These are phyloP conservation scores for Scolopax mira DNA, from an alignment of 2,113 vertebrate species.

Conservation along the genomic window DNA sequence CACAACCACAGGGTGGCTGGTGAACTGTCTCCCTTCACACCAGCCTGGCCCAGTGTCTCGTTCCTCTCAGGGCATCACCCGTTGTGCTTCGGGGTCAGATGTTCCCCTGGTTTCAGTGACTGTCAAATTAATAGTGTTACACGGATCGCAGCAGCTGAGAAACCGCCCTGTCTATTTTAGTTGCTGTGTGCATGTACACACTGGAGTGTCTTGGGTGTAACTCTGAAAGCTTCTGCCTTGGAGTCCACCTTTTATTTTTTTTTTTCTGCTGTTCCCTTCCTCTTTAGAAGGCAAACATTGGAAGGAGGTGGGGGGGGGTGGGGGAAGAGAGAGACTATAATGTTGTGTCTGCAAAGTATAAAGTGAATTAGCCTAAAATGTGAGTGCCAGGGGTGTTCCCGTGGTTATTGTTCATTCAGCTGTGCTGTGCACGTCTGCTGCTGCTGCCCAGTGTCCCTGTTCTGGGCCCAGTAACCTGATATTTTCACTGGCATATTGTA, in stretches of 20 bases:
- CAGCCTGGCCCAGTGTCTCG: neutral
- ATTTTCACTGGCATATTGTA: accelerated
- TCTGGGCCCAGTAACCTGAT: accelerated
- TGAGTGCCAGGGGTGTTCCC: neutral
- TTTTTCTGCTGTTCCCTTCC: neutral
- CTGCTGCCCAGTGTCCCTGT: neutral
- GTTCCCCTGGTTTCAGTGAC: neutral
- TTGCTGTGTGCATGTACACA: neutral
- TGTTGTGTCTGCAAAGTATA: neutral
- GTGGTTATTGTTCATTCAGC: neutral
- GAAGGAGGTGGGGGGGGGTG: neutral
- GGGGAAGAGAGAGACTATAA: neutral
- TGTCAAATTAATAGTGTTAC: neutral
- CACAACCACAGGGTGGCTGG: neutral
- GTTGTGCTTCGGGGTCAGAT: neutral
- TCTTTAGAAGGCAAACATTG: neutral
- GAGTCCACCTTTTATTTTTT: neutral
- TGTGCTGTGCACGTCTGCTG: neutral
- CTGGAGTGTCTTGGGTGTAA: accelerated
- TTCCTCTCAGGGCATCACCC: neutral
- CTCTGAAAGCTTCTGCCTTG: neutral
- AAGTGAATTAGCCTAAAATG: accelerated
- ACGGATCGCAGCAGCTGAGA: neutral
- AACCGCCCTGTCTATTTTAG: neutral
- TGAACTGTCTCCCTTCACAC: accelerated